Conservation (phyloP, 1,140 invertebrate species). For the Lutraria rhynchaena region DNA sequence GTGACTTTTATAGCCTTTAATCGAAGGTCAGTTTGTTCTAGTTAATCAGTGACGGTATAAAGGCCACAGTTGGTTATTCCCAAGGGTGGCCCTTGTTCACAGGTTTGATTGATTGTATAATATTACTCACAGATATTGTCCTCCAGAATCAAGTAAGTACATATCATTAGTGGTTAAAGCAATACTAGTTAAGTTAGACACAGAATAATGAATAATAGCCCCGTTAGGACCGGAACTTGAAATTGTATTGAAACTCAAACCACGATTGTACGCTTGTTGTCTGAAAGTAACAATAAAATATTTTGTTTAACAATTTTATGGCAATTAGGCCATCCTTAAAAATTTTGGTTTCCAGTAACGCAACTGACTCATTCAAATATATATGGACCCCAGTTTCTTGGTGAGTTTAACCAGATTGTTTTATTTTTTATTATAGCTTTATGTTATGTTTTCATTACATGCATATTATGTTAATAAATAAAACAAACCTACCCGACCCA, state of each 20-base stretch:
- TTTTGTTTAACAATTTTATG: not conserved
- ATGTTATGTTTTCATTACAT: no score
- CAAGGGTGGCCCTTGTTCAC: no score
- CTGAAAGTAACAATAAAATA: constrained; percentile 63
- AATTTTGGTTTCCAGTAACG: no score
- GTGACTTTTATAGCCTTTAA: no score
- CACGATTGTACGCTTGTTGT: constrained; percentile 89
- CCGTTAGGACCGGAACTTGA: constrained; percentile 94
- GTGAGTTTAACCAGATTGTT: not conserved
- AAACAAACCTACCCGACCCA: no score
- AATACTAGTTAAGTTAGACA: constrained; percentile 86
- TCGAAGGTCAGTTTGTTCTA: no score
- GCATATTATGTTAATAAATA: no score
- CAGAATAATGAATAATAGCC: constrained; percentile 95
- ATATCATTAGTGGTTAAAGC: constrained; percentile 89
- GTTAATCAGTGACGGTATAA: no score
- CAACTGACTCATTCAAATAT: no score
- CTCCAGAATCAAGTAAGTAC: constrained; percentile 96
- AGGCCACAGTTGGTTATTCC: no score
- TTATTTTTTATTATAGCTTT: no score
- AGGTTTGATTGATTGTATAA: no score
- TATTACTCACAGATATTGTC: constrained; percentile 84
- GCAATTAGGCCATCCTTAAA: not conserved
- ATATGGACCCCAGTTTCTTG: not conserved
- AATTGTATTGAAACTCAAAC: constrained; percentile 95